These are phyloP conservation scores for Lycophotia porphyrea DNA, from an alignment of 2,888 invertebrate genomes.

Conservation along the genomic window DNA sequence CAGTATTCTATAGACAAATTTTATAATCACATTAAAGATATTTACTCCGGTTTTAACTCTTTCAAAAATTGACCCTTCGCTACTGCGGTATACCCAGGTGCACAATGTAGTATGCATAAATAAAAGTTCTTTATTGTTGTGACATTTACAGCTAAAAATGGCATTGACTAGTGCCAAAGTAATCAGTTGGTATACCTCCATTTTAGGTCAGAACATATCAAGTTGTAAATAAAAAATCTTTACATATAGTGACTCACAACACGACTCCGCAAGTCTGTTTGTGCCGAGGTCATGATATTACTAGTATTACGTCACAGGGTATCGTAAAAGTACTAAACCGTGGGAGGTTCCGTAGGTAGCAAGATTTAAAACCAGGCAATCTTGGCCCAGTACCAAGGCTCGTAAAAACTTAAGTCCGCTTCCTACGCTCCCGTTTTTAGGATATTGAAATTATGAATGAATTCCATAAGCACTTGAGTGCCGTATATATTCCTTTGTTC, in stretches of 20 bases:
- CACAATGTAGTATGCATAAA: not conserved
- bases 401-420: conserved; percentile 55
- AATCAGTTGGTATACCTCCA: conserved; percentile 22
- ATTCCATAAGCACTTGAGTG: conserved; percentile 45
- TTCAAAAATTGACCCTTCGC: too few species aligned
- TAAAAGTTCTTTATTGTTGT: conserved; percentile 15
- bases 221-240: conserved; percentile 26
- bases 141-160: conserved; percentile 30
- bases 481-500: conserved; percentile 54
- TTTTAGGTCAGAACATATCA: conserved; percentile 38
- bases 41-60: too few species aligned
- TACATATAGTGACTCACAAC: conserved; percentile 44
- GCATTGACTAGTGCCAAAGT: conserved; percentile 35
- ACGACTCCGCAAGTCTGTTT: conserved; percentile 34
- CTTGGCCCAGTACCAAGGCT: conserved; percentile 63
- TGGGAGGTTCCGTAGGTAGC: conserved; percentile 54
- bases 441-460: conserved; percentile 61
- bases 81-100: not conserved
- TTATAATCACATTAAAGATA: too few species aligned
- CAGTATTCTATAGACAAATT: too few species aligned
- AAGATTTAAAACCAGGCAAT: conserved; percentile 58
- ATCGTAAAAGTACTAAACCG: conserved; percentile 56
- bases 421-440: conserved; percentile 52
- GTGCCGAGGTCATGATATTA: conserved; percentile 38
- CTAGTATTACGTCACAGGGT: conserved; percentile 55